Evolutionary conservation across 1,140 invertebrate species (phyloP), one percentile per base, ranked within the genome.

Genomic region (Scaptomyza graminum): DNA sequence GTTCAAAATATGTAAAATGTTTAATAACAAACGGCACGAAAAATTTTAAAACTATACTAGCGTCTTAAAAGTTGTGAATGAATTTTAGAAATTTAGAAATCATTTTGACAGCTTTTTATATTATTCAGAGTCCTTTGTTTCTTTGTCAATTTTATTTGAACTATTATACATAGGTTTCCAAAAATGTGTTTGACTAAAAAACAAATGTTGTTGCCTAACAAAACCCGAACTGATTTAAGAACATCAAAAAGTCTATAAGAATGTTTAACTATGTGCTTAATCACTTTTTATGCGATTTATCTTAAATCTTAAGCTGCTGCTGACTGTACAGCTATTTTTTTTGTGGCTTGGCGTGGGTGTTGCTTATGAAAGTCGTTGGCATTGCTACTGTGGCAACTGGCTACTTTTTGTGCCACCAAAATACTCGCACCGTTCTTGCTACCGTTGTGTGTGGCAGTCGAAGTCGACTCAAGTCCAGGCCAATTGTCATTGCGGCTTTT

Each of bases 331-430:
- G 52, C 22, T 39, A 56, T 55, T 55, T 61, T 31, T 61, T 18
- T n/a, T 25, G 15, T 22, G 31, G 41, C 49, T 12, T 52, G 47
- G 69, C 54, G 69, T 72, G 69, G 69, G 69, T 60, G 69, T 72
- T 72, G 69, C 49, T 46, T 72, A 67, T 72, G 69, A 67, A 67
- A 72, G 69, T 67, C 15, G 41, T 25, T 25, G 15, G 5, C 25
- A 22, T 46, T 56, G 41, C 28, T n/a, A n/a, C 37, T 41, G 37
- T 9, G 12, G 50, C 22, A 7, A 39, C n/a, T 39, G 34, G 52
- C 65, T 61, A 51, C 65, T 43, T 54, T 47, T 13, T 37, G 39
- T 41, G 37, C 34, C 13, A 25, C 46, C n/a, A 22, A 57, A 9
- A 51, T 50, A 28, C 18, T n/a, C 5, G 49, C 18, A 12, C 28